These are phyloP conservation scores for Sarcophaga rosellei DNA, from an alignment of 2,888 invertebrate genomes.

Conservation along the genomic window DNA sequence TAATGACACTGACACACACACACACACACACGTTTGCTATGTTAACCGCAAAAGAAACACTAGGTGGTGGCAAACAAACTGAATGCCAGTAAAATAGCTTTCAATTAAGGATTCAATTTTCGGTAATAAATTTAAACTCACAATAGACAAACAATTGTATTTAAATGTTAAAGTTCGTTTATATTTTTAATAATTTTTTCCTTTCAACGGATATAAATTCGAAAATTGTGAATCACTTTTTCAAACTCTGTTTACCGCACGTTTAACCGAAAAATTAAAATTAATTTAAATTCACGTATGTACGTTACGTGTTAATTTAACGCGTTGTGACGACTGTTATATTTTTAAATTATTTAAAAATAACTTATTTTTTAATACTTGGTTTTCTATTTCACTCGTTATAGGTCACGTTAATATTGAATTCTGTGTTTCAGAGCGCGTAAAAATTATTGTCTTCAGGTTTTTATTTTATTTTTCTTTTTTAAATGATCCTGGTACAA, in stretches of 20 bases:
- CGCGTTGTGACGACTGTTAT: background rate
- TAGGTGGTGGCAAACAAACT: slow-evolving; percentile 9
- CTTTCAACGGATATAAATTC: too few species aligned
- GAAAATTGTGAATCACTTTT: too few species aligned
- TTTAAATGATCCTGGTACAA: slow-evolving; percentile 30
- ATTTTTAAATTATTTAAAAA: slow-evolving; percentile 37
- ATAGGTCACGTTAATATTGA: slow-evolving; percentile 29
- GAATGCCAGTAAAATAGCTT: slow-evolving; percentile 25
- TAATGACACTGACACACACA: background rate
- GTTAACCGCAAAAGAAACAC: background rate
- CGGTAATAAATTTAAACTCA: background rate
- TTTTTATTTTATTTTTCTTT: background rate
- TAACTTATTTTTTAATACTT: slow-evolving; percentile 30
- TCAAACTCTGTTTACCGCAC: background rate
- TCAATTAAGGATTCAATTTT: background rate
- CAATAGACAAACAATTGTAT: background rate
- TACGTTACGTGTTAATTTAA: background rate
- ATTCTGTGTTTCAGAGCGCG: slow-evolving; percentile 24
- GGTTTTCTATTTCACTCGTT: slow-evolving; percentile 15
- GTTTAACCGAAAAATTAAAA: background rate
- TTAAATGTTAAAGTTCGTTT: slow-evolving; percentile 24
- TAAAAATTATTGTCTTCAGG: slow-evolving; percentile 20
- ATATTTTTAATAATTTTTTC: background rate
- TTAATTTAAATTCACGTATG: too few species aligned
- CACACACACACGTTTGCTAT: slow-evolving; percentile 13